phyloP scores from a whole-genome alignment of 2,888 invertebrate species.

The Lasioglossum oenotherae region DNA sequence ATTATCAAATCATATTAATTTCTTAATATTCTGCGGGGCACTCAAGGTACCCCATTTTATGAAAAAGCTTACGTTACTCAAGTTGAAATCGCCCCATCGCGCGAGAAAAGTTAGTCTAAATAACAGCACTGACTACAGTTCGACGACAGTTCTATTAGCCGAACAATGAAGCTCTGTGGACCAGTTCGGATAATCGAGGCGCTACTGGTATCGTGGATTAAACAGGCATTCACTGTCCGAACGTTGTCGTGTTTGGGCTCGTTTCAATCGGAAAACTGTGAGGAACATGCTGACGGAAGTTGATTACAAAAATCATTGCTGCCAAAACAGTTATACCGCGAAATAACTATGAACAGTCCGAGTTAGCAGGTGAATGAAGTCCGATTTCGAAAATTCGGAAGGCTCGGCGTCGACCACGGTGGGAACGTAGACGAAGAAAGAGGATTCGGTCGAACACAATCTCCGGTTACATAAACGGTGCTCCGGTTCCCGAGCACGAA shows the following conservation, averaged over 20 bases:
- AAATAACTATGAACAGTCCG: too few species aligned
- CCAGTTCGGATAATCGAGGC: not conserved
- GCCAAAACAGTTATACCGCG: too few species aligned
- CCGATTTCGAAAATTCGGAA: not conserved
- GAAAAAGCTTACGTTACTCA: too few species aligned
- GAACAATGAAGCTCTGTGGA: too few species aligned
- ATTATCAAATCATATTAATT: too few species aligned
- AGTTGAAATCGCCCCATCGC: too few species aligned
- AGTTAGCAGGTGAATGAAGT: too few species aligned
- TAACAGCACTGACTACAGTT: too few species aligned
- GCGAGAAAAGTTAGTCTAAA: too few species aligned
- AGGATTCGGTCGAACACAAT: conserved; percentile 76
- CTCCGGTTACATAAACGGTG: conserved; percentile 80
- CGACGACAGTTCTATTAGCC: too few species aligned
- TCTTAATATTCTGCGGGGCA: too few species aligned
- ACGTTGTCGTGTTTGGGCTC: not conserved
- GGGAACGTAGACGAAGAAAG: conserved; percentile 37
- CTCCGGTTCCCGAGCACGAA: conserved; percentile 75
- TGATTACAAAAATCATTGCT: not conserved
- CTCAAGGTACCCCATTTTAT: too few species aligned
- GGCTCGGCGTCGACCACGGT: not conserved
- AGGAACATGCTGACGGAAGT: not conserved
- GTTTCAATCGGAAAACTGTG: not conserved
- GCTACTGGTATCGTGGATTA: not conserved
- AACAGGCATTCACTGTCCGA: not conserved